phyloP scores from a whole-genome alignment of 2,113 vertebrate species.

The Australoheros scitulus region DNA sequence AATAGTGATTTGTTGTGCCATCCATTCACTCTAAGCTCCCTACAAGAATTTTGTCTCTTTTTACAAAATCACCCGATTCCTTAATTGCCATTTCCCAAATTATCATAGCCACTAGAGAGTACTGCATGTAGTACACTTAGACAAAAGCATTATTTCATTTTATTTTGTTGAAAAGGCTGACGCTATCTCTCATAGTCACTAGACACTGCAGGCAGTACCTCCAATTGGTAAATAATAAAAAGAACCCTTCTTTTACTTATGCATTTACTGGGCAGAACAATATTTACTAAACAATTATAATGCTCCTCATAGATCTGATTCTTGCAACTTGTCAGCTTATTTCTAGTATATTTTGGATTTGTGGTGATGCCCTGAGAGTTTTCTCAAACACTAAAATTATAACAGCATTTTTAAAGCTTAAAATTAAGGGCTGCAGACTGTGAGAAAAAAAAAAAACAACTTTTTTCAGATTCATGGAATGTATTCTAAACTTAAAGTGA shows the following conservation, averaged over 20 bases:
- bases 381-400: not conserved
- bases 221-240: not conserved
- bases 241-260: fast-evolving
- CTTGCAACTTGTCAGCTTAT: not conserved
- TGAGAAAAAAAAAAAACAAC: not conserved
- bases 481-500: not conserved
- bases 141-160: not conserved
- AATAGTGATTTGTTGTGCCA: not conserved
- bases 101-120: not conserved
- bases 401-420: not conserved
- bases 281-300: not conserved
- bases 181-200: no score
- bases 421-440: not conserved
- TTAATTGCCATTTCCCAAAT: not conserved
- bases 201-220: not conserved
- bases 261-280: not conserved
- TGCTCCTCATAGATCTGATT: not conserved
- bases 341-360: not conserved
- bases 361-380: not conserved
- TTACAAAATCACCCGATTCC: not conserved
- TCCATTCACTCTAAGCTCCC: not conserved
- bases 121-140: fast-evolving
- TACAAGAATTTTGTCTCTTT: not conserved
- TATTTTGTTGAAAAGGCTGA: not conserved
- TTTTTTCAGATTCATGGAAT: not conserved